Percentiles rank a stretch among this genome's conserved stretches.
These are phyloP conservation scores for Vireo altiloquus DNA, from an alignment of 2,113 vertebrate genomes.

Conservation along the genomic window DNA sequence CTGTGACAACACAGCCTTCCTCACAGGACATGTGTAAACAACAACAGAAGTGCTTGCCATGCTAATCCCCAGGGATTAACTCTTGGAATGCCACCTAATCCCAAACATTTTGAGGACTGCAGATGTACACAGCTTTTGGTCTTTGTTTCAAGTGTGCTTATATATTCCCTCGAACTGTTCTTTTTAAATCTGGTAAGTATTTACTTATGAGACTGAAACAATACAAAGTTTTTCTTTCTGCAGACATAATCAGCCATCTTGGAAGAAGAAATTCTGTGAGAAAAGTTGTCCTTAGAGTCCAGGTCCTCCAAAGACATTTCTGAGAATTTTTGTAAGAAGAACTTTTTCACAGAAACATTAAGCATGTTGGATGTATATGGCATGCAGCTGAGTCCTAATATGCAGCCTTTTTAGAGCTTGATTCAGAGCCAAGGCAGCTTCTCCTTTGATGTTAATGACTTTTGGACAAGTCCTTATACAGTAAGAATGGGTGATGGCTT, in stretches of 20 bases:
- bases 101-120: neutral
- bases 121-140: neutral
- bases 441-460: neutral
- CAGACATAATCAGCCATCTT: neutral
- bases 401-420: neutral
- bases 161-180: neutral
- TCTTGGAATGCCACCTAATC: constrained; percentile 32
- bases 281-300: neutral
- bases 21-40: constrained; percentile 46
- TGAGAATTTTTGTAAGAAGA: neutral
- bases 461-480: neutral
- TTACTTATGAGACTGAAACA: neutral
- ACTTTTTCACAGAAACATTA: neutral
- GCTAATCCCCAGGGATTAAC: constrained; percentile 55
- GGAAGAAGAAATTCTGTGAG: neutral
- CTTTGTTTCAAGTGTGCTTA: constrained; percentile 32
- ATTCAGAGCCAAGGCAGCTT: neutral
- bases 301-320: neutral
- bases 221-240: neutral
- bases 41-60: constrained; percentile 7
- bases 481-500: neutral
- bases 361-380: neutral
- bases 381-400: neutral
- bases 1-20: constrained; percentile 28
- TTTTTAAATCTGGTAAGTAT: neutral